phyloP scores from a whole-genome alignment of 2,113 vertebrate species.

The Poecile atricapillus region DNA sequence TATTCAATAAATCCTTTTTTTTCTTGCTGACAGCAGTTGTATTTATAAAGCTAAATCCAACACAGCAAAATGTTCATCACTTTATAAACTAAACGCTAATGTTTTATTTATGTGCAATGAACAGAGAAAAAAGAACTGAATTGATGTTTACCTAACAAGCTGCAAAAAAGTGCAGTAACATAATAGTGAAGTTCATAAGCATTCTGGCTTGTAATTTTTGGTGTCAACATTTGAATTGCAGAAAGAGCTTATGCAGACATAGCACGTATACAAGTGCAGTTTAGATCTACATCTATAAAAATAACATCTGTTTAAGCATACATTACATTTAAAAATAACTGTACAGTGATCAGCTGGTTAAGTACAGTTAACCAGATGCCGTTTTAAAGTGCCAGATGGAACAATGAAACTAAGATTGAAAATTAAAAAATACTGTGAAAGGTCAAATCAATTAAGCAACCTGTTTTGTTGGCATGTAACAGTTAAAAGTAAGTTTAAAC shows the following conservation, averaged over 20 bases:
- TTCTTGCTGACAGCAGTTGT: constrained; percentile 86
- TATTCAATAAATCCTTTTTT: constrained; percentile 83
- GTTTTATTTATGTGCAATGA: constrained; percentile 89
- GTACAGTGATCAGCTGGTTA: constrained; percentile 98
- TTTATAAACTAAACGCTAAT: constrained; percentile 86
- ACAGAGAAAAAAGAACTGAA: constrained; percentile 81
- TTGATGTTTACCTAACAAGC: constrained; percentile 87
- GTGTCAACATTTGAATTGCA: constrained; percentile 91
- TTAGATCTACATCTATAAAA: constrained; percentile 95
- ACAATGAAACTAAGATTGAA: constrained; percentile 99
- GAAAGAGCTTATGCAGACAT: constrained; percentile 86
- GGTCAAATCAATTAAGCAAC: constrained; percentile 99
- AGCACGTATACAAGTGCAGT: constrained; percentile 81
- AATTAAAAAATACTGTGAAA: constrained; percentile 97
- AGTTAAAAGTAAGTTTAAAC: constrained; percentile 94
- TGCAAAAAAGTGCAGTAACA: constrained; percentile 80
- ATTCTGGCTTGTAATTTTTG: constrained; percentile 84
- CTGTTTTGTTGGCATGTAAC: constrained; percentile 95
- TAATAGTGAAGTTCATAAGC: constrained; percentile 81
- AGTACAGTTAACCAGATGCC: constrained; percentile 99
- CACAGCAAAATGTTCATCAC: constrained; percentile 86
- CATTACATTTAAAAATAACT: constrained; percentile 99
- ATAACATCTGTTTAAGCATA: constrained; percentile 99
- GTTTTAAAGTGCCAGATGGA: constrained; percentile 99
- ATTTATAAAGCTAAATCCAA: constrained; percentile 84